Percentiles rank a stretch among this genome's conserved stretches.
Evolutionary conservation across 2,797 vertebrate species (phyloP).

Genomic region (Bradypus variegatus): DNA sequence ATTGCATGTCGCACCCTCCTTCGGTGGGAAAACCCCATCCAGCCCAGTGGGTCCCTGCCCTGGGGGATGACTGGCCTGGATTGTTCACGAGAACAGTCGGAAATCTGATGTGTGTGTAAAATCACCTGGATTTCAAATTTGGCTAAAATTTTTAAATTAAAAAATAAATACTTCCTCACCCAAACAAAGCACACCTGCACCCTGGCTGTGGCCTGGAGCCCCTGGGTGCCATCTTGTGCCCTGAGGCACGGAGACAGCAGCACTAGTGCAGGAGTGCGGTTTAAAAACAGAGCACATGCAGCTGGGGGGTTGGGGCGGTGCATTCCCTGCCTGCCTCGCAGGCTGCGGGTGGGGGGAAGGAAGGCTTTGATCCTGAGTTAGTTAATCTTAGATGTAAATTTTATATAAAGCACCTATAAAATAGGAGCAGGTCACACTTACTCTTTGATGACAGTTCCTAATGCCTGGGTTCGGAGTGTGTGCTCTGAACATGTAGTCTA

Average conservation of each 20-base stretch:
- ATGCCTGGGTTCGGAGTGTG: background rate
- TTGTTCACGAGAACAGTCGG: background rate
- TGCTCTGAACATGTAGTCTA: background rate
- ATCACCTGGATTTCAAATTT: background rate
- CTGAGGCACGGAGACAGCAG: background rate
- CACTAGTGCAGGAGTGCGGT: background rate
- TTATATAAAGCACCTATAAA: background rate
- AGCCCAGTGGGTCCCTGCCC: accelerated
- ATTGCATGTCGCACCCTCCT: accelerated
- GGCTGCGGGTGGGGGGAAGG: background rate
- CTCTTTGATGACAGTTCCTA: background rate
- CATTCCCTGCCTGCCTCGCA: background rate
- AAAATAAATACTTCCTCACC: background rate
- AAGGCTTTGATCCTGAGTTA: background rate
- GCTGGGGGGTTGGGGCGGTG: background rate
- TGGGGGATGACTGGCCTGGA: background rate
- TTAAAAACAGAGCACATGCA: background rate
- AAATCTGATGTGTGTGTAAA: background rate
- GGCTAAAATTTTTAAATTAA: background rate
- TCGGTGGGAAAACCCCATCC: background rate
- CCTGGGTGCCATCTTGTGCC: background rate
- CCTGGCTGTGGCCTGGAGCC: background rate
- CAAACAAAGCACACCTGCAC: background rate
- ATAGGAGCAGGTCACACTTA: background rate
- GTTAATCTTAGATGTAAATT: background rate